phyloP scores from a whole-genome alignment of 1,140 invertebrate species.

The Oryctes rhinoceros region DNA sequence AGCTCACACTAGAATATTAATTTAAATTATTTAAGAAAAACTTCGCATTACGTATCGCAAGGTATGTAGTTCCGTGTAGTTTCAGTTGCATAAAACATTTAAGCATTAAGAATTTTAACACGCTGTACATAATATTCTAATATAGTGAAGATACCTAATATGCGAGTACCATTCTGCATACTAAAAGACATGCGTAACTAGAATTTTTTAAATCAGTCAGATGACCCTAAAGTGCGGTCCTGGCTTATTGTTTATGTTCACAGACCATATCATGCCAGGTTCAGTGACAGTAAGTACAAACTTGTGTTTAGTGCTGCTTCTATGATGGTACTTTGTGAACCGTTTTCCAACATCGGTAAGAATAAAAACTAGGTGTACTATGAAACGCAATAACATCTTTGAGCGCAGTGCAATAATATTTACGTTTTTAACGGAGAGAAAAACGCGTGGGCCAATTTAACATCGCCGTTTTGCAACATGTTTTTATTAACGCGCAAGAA shows the following conservation, averaged over 20 bases:
- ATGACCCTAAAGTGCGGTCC: constrained; percentile 51
- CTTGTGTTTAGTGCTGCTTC: constrained; percentile 41
- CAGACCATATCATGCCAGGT: constrained; percentile 52
- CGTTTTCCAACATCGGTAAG: constrained; percentile 56
- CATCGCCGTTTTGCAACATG: not conserved
- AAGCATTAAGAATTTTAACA: too few relatives aligned
- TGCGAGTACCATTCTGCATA: not conserved
- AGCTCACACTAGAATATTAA: too few relatives aligned
- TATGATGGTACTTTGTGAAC: constrained; percentile 44
- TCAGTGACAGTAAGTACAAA: constrained; percentile 48
- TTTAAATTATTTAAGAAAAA: too few relatives aligned
- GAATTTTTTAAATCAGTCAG: constrained; percentile 5
- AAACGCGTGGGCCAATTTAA: too few relatives aligned
- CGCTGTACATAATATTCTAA: too few relatives aligned
- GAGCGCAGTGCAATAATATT: not conserved
- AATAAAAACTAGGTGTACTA: not conserved
- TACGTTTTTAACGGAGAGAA: not conserved
- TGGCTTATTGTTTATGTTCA: constrained; percentile 59
- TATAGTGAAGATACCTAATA: too few relatives aligned
- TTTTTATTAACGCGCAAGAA: constrained; percentile 17
- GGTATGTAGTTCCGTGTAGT: too few relatives aligned
- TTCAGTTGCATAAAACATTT: too few relatives aligned
- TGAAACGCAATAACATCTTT: not conserved
- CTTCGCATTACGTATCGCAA: too few relatives aligned
- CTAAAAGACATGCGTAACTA: not conserved